Evolutionary conservation across 2,888 invertebrate genomes (phyloP), one percentile per base, ranked within the genome.

Genomic region (Nipponacmea schrenckii): DNA sequence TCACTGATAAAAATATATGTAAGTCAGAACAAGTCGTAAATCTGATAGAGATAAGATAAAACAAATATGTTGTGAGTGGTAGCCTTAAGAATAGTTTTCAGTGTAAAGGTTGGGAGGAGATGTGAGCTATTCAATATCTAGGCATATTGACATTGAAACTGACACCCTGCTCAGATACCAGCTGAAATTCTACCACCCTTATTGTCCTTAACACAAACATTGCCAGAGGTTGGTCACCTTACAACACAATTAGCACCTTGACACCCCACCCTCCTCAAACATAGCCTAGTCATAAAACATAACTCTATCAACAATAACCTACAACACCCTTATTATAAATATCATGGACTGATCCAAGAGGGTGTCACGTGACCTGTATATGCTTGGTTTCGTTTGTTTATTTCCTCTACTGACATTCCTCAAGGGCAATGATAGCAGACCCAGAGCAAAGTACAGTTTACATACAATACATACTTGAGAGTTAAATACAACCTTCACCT

Each of bases 401-500:
- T 69, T 46, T 44, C 31, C 44, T 31, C 44, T 45, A 56, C 62
- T 69, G 68, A 69, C 68, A 69, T 69, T 63, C 63, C 68, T 56
- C 68, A 69, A 69, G 68, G 68, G 68, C 68, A 63, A 46, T 44
- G 45, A 69, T 56, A 56, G 56, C 56, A 56, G 56, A 56, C 56
- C 56, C 56, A 14, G 56, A 56, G 20, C 56, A 56, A 56, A 56
- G 56, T 56, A 56, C 56, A 56, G 56, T 24, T 20, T 56, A 56
- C 56, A 12, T 24, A 39, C 39, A 39, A 39, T 39, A 39, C 39
- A 39, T 67, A 31, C 62, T 50, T 67, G 67, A 31, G 39, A 44
- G 44, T 62, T 62, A 68, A 62, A 64, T 67, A 39, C 50, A 69
- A 71, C 75, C 75, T 71, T 75, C 71, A 75, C 73, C 67, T 71